Conservation (phyloP, 2,888 invertebrate genomes). For the Furcula furcula region DNA sequence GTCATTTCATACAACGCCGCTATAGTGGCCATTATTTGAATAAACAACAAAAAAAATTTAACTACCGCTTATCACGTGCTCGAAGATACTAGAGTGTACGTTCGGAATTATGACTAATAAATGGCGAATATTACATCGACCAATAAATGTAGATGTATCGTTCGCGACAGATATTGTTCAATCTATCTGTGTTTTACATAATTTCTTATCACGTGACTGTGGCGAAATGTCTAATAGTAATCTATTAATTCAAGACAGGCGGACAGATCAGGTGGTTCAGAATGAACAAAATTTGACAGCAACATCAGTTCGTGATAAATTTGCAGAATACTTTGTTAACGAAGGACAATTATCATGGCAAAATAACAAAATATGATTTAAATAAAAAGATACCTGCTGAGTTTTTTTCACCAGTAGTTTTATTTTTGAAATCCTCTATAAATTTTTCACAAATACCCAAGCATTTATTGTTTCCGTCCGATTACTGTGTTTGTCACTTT, state of each 20-base stretch:
- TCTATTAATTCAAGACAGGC: constrained; percentile 2
- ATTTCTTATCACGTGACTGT: constrained; percentile 1
- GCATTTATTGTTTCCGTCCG: constrained; percentile 3
- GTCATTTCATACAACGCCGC: constrained; percentile 6
- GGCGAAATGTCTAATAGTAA: neutral
- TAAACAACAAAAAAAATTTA: neutral
- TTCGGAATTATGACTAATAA: constrained; percentile 6
- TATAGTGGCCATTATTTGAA: constrained; percentile 6
- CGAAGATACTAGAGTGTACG: constrained; percentile 4
- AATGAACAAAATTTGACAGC: constrained; percentile 4
- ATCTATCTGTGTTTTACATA: constrained; percentile 5
- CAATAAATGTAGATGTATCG: constrained; percentile 6
- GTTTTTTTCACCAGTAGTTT: neutral
- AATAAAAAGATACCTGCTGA: neutral
- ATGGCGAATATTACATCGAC: constrained; percentile 6
- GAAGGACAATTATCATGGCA: constrained; percentile 3
- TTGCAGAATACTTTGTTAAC: constrained; percentile 3
- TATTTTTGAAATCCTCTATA: constrained; percentile 1
- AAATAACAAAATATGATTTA: constrained; percentile 3
- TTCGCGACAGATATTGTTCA: constrained; percentile 4
- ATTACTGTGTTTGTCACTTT: constrained; percentile 1
- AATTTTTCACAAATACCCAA: constrained; percentile 3
- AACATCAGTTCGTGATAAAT: constrained; percentile 3
- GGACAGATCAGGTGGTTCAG: neutral
- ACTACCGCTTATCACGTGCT: neutral